These are phyloP conservation scores for Crotalus viridis DNA, from an alignment of 2,113 vertebrate species.

Conservation along the genomic window DNA sequence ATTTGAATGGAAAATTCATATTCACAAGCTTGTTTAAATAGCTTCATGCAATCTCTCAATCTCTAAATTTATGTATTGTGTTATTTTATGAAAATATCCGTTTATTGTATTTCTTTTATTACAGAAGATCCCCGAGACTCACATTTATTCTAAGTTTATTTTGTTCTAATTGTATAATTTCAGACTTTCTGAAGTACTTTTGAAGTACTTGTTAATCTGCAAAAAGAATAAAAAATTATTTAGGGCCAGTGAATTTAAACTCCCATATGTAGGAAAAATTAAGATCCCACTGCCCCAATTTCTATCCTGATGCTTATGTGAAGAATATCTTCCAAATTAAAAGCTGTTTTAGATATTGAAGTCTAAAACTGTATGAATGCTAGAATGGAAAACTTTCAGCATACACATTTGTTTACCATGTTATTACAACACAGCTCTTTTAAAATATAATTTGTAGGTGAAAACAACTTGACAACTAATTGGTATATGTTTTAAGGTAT, in stretches of 20 bases:
- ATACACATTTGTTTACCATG: not conserved
- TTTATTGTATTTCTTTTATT: not conserved
- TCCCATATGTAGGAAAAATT: not conserved
- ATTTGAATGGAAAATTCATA: not conserved
- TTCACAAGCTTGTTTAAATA: not conserved
- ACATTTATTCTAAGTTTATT: not conserved
- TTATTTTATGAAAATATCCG: not conserved
- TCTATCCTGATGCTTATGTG: not conserved
- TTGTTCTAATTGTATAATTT: not conserved
- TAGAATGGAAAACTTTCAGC: not conserved
- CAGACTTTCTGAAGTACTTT: not conserved
- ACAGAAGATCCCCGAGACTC: not conserved
- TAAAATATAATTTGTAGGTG: not conserved
- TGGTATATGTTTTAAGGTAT: constrained; percentile 69
- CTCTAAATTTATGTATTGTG: not conserved
- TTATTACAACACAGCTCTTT: not conserved
- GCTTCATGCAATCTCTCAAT: not conserved
- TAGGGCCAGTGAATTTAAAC: not conserved
- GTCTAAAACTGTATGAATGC: not conserved
- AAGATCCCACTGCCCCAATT: not conserved
- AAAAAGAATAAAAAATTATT: not conserved
- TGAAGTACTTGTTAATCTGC: not conserved
- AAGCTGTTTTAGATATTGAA: not conserved
- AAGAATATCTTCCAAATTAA: not conserved
- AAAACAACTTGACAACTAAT: not conserved